Evolutionary conservation across 1,140 invertebrate species (phyloP).

Genomic region (Drosophila pectinifera): DNA sequence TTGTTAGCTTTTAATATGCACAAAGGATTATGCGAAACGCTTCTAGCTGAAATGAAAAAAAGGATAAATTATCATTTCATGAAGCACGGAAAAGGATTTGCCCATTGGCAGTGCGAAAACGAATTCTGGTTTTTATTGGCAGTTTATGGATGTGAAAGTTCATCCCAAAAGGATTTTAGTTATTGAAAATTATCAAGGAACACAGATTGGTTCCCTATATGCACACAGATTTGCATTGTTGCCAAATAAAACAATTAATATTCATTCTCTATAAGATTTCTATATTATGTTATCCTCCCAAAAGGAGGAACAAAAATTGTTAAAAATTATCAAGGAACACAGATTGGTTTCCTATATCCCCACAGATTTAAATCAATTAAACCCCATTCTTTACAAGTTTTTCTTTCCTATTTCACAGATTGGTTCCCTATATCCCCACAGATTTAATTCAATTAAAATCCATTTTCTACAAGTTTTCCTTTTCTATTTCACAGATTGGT

Average conservation of each 20-base stretch:
- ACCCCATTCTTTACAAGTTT: no score
- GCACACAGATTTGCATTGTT: not conserved
- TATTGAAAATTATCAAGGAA: not conserved
- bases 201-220: not conserved
- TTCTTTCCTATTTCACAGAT: no score
- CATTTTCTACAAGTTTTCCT: no score
- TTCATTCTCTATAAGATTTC: no score
- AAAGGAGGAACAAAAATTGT: not conserved
- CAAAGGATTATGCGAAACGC: conserved; percentile 22
- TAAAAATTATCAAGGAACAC: not conserved
- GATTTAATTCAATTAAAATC: not conserved
- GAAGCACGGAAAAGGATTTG: conserved; percentile 4
- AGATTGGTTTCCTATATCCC: not conserved
- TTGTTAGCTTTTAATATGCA: conserved; percentile 23
- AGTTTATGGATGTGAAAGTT: not conserved
- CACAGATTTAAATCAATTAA: not conserved
- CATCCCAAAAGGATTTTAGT: not conserved
- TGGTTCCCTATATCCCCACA: not conserved
- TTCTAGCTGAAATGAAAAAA: not conserved
- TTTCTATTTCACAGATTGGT: not conserved
- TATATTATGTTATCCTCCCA: no score
- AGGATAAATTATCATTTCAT: conserved; percentile 4
- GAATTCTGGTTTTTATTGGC: not conserved
- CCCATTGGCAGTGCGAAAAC: not conserved
- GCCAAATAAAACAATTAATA: not conserved